These are phyloP conservation scores for Pyrgilauda ruficollis DNA, from an alignment of 2,113 vertebrate species.

Conservation along the genomic window DNA sequence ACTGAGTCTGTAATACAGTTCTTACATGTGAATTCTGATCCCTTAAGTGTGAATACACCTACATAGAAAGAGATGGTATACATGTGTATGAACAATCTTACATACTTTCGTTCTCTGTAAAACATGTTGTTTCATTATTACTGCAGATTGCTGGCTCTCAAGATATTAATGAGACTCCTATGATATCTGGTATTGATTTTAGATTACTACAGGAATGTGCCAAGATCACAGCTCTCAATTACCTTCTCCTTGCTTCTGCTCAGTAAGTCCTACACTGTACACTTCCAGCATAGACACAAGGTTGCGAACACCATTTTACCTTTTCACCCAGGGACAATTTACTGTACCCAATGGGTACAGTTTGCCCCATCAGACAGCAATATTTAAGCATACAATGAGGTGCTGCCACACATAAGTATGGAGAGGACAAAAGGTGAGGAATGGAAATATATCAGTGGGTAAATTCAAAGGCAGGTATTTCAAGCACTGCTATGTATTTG, in stretches of 20 bases:
- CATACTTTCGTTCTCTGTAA: fast-evolving
- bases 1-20: neutral
- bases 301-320: neutral
- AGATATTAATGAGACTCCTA: neutral
- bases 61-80: neutral
- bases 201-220: neutral
- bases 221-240: neutral
- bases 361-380: neutral
- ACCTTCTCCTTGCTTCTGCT: neutral
- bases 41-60: neutral
- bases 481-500: neutral
- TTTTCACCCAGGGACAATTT: neutral
- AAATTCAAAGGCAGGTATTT: neutral
- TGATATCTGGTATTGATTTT: neutral
- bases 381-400: fast-evolving
- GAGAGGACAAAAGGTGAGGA: neutral
- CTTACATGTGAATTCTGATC: neutral
- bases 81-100: neutral
- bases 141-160: neutral
- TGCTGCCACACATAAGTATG: fast-evolving
- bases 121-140: neutral
- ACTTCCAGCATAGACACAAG: fast-evolving
- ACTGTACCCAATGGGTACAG: neutral
- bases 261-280: neutral
- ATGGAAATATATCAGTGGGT: fast-evolving